Percentiles rank a stretch among this genome's conserved stretches.
These are phyloP conservation scores for Cylas formicarius DNA, from an alignment of 1,140 invertebrate genomes.

Conservation along the genomic window DNA sequence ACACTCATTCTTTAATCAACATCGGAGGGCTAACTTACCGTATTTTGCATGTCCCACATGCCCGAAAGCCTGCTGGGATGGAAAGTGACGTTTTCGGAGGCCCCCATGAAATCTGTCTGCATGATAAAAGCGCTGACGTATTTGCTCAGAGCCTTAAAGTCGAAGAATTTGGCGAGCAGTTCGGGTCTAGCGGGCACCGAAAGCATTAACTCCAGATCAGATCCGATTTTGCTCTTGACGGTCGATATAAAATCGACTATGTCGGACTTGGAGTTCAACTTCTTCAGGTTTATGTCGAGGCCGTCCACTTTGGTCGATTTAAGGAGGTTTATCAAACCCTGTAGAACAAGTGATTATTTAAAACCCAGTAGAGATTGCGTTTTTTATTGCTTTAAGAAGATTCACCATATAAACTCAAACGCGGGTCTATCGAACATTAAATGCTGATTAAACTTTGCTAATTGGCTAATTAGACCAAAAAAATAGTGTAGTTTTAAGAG, in stretches of 20 bases:
- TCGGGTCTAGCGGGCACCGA: constrained; percentile 55
- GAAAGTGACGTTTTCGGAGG: constrained; percentile 58
- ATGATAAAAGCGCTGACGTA: constrained; percentile 58
- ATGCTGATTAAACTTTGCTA: neutral
- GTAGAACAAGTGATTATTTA: constrained; percentile 27
- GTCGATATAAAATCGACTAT: constrained; percentile 51
- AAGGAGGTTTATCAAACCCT: constrained; percentile 46
- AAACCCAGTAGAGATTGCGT: neutral
- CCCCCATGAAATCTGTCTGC: constrained; percentile 61
- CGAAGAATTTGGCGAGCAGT: constrained; percentile 60
- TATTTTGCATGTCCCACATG: constrained; percentile 69
- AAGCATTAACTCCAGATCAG: constrained; percentile 51
- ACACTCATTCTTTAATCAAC: too few species aligned
- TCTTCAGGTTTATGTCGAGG: constrained; percentile 56
- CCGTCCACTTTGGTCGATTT: constrained; percentile 54
- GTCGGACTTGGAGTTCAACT: constrained; percentile 48
- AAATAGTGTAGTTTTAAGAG: too few species aligned
- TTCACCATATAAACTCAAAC: neutral
- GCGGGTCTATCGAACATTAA: too few species aligned
- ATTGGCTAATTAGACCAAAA: neutral
- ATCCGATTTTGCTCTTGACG: constrained; percentile 47
- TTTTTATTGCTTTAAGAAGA: neutral
- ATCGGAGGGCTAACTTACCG: too few species aligned
- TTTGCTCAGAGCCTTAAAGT: constrained; percentile 57
- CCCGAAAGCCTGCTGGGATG: constrained; percentile 71